These are phyloP conservation scores for Agonum fuliginosum DNA, from an alignment of 2,888 invertebrate genomes.

Conservation along the genomic window DNA sequence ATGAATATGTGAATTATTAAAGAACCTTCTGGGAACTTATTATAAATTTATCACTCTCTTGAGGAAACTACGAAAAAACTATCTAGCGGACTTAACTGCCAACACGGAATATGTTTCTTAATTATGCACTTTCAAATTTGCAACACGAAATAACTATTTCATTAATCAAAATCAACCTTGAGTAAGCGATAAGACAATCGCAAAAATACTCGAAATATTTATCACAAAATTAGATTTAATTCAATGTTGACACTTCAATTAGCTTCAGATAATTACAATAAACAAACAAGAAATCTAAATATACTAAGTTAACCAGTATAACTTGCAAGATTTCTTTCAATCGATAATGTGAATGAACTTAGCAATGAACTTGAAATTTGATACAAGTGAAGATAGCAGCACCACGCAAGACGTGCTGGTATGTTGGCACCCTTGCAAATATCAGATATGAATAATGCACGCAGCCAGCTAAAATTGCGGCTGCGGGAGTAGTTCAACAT, in stretches of 20 bases:
- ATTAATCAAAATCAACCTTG: too few relatives aligned
- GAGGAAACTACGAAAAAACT: too few relatives aligned
- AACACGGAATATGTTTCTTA: too few relatives aligned
- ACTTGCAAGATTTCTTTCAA: background rate
- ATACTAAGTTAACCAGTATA: background rate
- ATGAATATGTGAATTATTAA: too few relatives aligned
- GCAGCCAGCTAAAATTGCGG: background rate
- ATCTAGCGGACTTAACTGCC: background rate
- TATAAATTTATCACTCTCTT: too few relatives aligned
- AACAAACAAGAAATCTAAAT: background rate
- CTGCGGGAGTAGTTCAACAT: background rate
- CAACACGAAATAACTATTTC: too few relatives aligned
- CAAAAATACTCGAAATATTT: background rate
- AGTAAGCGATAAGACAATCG: background rate
- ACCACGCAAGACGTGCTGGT: background rate
- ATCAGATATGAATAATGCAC: background rate
- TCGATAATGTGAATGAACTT: slow-evolving; percentile 11
- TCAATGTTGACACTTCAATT: background rate
- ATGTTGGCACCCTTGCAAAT: background rate
- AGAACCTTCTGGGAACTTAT: background rate
- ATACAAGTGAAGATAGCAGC: background rate
- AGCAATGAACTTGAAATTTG: slow-evolving; percentile 24
- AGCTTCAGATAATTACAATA: background rate
- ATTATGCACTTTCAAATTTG: too few relatives aligned
- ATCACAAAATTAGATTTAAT: background rate